phyloP scores from a whole-genome alignment of 2,797 vertebrate genomes.

The Danio tinwini region DNA sequence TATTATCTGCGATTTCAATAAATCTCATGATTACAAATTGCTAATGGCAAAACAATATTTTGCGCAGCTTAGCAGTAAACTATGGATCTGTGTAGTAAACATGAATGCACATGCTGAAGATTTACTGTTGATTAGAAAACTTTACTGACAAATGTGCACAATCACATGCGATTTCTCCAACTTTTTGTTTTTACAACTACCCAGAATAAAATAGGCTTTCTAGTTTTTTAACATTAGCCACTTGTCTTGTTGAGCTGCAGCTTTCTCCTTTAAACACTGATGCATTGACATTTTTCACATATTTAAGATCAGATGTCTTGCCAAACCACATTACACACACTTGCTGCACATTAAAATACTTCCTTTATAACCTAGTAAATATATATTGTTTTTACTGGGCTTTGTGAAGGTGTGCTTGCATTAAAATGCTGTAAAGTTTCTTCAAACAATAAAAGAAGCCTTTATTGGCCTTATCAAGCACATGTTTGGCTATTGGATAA shows the following conservation, averaged over 20 bases:
- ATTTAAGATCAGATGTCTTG: constrained; percentile 26
- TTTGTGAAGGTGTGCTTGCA: constrained; percentile 11
- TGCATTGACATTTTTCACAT: constrained; percentile 20
- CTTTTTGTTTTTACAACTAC: neutral
- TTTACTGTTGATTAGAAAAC: too few species aligned
- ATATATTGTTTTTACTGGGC: neutral
- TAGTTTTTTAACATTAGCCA: neutral
- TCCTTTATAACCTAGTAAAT: neutral
- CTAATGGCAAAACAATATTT: too few species aligned
- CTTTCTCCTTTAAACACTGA: constrained; percentile 3
- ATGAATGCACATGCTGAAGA: too few species aligned
- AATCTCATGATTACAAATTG: too few species aligned
- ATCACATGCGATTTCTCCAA: neutral
- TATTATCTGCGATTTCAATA: too few species aligned
- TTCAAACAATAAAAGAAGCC: neutral
- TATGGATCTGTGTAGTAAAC: too few species aligned
- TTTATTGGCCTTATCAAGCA: neutral
- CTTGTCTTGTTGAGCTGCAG: neutral
- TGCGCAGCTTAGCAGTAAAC: too few species aligned
- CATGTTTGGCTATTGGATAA: neutral
- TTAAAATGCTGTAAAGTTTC: neutral
- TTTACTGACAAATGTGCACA: too few species aligned
- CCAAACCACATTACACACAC: constrained; percentile 10
- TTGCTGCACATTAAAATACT: constrained; percentile 7
- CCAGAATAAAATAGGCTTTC: fast-evolving